A percentile compares a stretch with the other conserved stretches of the same genome.
Evolutionary conservation across 2,797 vertebrate genomes (phyloP).

Genomic region (Lepilemur septentrionalis): DNA sequence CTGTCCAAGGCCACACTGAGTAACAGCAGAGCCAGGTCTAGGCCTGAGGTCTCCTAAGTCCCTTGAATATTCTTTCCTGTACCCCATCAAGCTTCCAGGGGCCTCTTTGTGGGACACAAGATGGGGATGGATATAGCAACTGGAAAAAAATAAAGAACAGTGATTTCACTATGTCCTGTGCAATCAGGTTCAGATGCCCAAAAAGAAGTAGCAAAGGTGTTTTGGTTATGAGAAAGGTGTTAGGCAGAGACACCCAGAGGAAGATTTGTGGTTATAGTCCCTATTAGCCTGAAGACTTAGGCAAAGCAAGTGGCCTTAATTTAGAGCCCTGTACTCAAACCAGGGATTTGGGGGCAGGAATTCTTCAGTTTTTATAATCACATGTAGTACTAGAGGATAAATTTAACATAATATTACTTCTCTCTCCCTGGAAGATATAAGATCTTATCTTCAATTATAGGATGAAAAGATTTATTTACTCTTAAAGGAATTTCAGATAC

Average conservation of each 20-base stretch:
- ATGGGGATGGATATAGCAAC: background rate
- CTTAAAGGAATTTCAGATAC: background rate
- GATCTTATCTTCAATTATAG: slow-evolving; percentile 1
- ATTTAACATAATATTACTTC: background rate
- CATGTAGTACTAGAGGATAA: background rate
- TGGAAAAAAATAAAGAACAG: fast-evolving
- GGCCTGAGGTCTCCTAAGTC: background rate
- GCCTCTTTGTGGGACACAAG: background rate
- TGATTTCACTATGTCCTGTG: background rate
- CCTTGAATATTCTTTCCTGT: background rate
- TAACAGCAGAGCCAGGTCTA: background rate
- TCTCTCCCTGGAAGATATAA: slow-evolving; percentile 13
- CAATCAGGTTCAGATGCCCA: background rate
- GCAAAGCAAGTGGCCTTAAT: background rate
- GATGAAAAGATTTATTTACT: background rate
- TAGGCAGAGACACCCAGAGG: background rate
- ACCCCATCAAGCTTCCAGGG: background rate
- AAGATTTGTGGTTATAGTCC: background rate
- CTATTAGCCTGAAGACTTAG: background rate
- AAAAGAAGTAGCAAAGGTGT: background rate
- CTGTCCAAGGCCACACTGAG: background rate
- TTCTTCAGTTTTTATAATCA: background rate
- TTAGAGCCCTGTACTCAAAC: background rate
- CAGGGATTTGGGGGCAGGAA: background rate
- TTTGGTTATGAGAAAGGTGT: background rate